These are phyloP conservation scores for Lagria hirta DNA, from an alignment of 2,888 invertebrate genomes.

Conservation along the genomic window DNA sequence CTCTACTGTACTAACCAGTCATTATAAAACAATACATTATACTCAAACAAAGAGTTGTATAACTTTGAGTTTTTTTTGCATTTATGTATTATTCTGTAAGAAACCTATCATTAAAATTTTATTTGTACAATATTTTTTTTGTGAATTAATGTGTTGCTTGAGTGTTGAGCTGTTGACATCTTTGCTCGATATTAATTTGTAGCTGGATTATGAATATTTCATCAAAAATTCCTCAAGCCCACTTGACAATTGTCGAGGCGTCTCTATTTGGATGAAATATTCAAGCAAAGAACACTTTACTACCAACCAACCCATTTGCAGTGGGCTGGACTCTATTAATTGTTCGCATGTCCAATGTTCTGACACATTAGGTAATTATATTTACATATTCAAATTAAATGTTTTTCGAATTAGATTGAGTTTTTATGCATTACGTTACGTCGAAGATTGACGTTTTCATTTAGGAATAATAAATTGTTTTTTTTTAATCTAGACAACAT, in stretches of 20 bases:
- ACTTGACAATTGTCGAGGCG: constrained; percentile 31
- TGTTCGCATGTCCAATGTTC: constrained; percentile 30
- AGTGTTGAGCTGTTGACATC: constrained; percentile 23
- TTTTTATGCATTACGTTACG: too few species aligned
- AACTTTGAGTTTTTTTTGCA: too few species aligned
- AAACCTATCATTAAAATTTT: too few species aligned
- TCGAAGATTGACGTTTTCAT: too few species aligned
- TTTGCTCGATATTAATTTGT: constrained; percentile 32
- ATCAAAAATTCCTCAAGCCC: constrained; percentile 33
- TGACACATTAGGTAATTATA: constrained; percentile 30
- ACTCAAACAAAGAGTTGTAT: too few species aligned
- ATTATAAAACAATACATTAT: too few species aligned
- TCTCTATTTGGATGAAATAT: constrained; percentile 36
- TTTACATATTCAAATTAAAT: constrained; percentile 31
- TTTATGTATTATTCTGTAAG: too few species aligned
- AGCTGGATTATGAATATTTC: constrained; percentile 34
- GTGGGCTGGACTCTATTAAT: constrained; percentile 25
- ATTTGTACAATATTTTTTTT: too few species aligned
- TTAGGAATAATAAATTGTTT: too few species aligned
- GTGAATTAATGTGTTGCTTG: constrained; percentile 13
- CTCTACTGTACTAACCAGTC: too few species aligned
- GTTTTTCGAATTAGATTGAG: too few species aligned
- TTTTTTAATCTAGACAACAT: too few species aligned
- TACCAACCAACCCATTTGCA: constrained; percentile 23
- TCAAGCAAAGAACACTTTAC: constrained; percentile 25